A percentile compares a stretch with the other conserved stretches of the same genome.
phyloP scores from a whole-genome alignment of 2,113 vertebrate species.

The Psittacara wagleri region DNA sequence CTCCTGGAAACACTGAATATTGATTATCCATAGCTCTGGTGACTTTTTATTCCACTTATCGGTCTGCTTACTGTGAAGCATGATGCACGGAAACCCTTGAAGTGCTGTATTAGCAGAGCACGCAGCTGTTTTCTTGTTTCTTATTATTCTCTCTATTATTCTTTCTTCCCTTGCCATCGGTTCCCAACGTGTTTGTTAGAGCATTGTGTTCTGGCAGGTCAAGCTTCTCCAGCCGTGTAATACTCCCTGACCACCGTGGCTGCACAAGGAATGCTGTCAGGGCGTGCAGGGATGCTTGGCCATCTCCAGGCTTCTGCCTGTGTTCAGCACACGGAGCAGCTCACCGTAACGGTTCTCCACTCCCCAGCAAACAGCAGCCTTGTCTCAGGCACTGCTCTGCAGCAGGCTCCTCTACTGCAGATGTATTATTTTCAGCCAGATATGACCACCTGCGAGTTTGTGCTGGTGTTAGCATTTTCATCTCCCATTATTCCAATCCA shows the following conservation, averaged over 20 bases:
- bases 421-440: conserved; percentile 36
- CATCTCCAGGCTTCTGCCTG: fast-evolving
- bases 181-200: not conserved
- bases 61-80: fast-evolving
- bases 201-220: not conserved
- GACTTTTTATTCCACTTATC: not conserved
- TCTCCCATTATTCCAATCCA: conserved; percentile 64
- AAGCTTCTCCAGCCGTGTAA: fast-evolving
- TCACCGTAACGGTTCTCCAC: not conserved
- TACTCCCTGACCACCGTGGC: not conserved
- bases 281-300: not conserved
- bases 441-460: conserved; percentile 70
- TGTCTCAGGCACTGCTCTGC: not conserved
- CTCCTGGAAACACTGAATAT: not conserved
- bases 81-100: not conserved
- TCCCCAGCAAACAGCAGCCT: not conserved
- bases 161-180: fast-evolving
- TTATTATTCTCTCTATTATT: not conserved
- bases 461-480: conserved; percentile 72
- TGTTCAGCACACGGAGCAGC: not conserved
- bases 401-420: not conserved
- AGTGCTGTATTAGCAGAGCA: not conserved
- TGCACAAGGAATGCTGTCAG: fast-evolving
- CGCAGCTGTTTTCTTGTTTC: not conserved
- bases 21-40: not conserved